Percentiles rank a stretch among this genome's conserved stretches.
These are phyloP conservation scores for Chalcis sispes DNA, from an alignment of 2,888 invertebrate species.

Conservation along the genomic window DNA sequence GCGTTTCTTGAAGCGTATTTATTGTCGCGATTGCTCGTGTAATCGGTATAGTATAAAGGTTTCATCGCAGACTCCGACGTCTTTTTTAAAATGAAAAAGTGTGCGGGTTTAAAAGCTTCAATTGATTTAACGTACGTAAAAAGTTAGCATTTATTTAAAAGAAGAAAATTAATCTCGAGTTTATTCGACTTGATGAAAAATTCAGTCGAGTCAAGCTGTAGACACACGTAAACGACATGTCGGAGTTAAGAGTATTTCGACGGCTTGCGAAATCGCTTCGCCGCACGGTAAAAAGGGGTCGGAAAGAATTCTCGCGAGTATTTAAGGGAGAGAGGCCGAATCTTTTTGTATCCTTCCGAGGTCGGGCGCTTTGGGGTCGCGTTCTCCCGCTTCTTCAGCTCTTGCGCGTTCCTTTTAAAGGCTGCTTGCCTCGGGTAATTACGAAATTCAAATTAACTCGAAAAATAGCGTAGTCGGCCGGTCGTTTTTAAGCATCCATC, in stretches of 20 bases:
- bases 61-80: no score
- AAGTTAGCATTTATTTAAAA: no score
- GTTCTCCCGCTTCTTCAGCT: slow-evolving; percentile 10
- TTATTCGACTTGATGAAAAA: no score
- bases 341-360: slow-evolving; percentile 66
- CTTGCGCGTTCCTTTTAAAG: slow-evolving; percentile 61
- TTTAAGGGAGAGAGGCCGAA: slow-evolving; percentile 66
- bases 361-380: slow-evolving; percentile 62
- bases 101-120: no score
- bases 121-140: no score
- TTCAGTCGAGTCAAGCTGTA: not conserved
- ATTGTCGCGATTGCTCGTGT: not conserved
- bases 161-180: no score
- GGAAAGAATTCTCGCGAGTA: slow-evolving; percentile 70
- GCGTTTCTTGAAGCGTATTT: not conserved
- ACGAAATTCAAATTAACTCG: slow-evolving; percentile 76
- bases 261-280: slow-evolving; percentile 54
- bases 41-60: no score
- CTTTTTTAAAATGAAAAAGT: no score
- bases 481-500: slow-evolving; percentile 73
- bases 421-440: slow-evolving; percentile 70
- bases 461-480: slow-evolving; percentile 73
- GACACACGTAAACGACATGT: slow-evolving; percentile 1
- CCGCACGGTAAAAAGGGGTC: slow-evolving; percentile 57
- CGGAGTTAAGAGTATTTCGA: slow-evolving; percentile 15